These are phyloP conservation scores for Tapirus indicus DNA, from an alignment of 2,797 vertebrate species.

Conservation along the genomic window DNA sequence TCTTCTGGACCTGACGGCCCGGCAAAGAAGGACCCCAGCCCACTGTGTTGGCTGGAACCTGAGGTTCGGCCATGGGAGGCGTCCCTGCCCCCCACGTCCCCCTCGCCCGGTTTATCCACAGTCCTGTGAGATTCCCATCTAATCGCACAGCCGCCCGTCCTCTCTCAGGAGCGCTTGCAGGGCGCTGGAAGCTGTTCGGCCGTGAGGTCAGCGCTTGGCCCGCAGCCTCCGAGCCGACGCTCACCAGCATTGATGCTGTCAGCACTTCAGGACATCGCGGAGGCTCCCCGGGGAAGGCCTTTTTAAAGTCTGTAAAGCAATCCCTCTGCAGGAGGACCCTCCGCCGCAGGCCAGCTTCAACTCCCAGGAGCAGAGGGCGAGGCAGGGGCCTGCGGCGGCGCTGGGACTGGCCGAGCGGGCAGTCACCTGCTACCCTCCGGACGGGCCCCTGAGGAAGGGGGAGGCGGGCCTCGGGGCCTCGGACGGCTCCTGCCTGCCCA, in stretches of 20 bases:
- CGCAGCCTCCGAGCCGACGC: not conserved
- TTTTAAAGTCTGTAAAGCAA: not conserved
- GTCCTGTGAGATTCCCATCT: not conserved
- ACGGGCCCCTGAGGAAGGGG: not conserved
- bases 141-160: conserved; percentile 2
- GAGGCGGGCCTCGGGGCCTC: not conserved
- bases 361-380: not conserved
- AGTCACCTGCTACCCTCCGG: too few relatives aligned
- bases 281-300: not conserved
- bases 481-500: accelerated
- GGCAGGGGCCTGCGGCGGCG: accelerated
- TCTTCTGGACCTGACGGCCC: accelerated
- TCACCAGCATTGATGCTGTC: conserved; percentile 25
- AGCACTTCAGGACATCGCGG: not conserved
- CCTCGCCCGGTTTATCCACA: accelerated
- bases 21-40: not conserved
- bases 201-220: conserved; percentile 55
- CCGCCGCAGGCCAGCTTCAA: not conserved
- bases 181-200: conserved; percentile 37
- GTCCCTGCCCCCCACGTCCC: not conserved
- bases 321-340: too few relatives aligned
- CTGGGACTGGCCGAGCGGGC: accelerated
- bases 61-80: accelerated
- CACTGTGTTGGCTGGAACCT: not conserved
- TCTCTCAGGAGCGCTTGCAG: not conserved